Percentiles rank a stretch among this genome's conserved stretches.
Conservation (phyloP, 1,140 invertebrate species). For the Drosophila bocki region DNA sequence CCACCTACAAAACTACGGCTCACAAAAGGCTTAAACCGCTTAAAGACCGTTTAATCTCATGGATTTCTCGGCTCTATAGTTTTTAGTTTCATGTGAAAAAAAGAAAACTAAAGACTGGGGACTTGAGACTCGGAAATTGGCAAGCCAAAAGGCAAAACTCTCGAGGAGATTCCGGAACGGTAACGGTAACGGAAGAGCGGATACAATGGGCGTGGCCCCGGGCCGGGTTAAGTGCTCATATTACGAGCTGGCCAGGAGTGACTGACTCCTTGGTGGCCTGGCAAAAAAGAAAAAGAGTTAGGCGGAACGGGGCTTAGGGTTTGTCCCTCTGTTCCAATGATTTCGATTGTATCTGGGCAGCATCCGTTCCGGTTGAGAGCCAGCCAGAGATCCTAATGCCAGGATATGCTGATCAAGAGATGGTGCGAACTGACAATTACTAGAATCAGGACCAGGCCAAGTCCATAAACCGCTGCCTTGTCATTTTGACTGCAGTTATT, state of each 20-base stretch:
- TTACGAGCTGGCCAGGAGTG: constrained; percentile 74
- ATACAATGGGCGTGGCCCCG: constrained; percentile 62
- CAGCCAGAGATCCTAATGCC: neutral
- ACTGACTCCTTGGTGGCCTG: constrained; percentile 16
- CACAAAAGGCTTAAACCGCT: constrained; percentile 81
- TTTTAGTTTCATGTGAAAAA: constrained; percentile 77
- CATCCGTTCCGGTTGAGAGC: constrained; percentile 14
- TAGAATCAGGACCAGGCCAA: constrained; percentile 3
- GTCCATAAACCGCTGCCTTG: constrained; percentile 35
- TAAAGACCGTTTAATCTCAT: constrained; percentile 75
- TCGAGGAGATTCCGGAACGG: neutral
- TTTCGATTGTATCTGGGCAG: constrained; percentile 40
- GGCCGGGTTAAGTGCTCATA: constrained; percentile 72
- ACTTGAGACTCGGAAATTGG: constrained; percentile 12
- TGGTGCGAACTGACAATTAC: constrained; percentile 77
- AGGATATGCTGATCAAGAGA: constrained; percentile 31
- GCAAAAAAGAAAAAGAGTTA: constrained; percentile 66
- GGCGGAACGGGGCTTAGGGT: constrained; percentile 47
- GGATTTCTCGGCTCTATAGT: constrained; percentile 46
- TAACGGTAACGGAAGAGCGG: constrained; percentile 35
- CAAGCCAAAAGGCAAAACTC: constrained; percentile 32
- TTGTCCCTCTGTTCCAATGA: constrained; percentile 1
- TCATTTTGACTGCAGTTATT: constrained; percentile 71
- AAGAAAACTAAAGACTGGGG: constrained; percentile 54
- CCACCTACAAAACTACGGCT: constrained; percentile 68